Evolutionary conservation across 1,140 invertebrate species (phyloP).

Genomic region (Luehdorfia chinensis): DNA sequence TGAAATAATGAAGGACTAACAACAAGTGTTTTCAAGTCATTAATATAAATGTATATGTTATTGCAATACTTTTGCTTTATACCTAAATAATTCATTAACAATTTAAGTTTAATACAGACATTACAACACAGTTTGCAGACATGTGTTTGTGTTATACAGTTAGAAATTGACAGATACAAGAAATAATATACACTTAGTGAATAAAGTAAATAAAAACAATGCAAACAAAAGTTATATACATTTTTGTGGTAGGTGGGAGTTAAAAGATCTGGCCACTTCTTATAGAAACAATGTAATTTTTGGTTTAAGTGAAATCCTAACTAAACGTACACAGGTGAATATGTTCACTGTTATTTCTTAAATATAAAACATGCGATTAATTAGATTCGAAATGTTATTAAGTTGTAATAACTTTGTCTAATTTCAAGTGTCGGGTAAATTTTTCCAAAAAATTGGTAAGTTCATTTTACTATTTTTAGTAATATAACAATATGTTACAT

Average conservation of each 20-base stretch:
- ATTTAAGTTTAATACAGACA: conserved; percentile 10
- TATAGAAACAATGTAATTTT: conserved; percentile 50
- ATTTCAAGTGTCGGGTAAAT: too few relatives aligned
- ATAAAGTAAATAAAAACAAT: conserved; percentile 56
- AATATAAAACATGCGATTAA: background rate
- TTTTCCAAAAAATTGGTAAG: too few relatives aligned
- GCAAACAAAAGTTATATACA: conserved; percentile 71
- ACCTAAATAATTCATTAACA: conserved; percentile 16
- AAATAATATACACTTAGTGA: conserved; percentile 44
- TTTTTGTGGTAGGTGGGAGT: conserved; percentile 68
- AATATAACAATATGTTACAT: background rate
- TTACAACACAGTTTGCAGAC: conserved; percentile 4
- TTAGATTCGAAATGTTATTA: too few relatives aligned
- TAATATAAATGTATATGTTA: conserved; percentile 16
- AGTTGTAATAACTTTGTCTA: too few relatives aligned
- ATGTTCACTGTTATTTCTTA: background rate
- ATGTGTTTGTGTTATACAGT: conserved; percentile 8
- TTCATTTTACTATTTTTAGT: background rate
- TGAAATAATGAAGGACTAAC: conserved; percentile 27
- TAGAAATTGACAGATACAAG: conserved; percentile 13
- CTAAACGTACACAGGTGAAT: conserved; percentile 12
- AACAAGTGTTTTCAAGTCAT: too few relatives aligned
- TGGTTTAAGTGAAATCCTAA: conserved; percentile 52
- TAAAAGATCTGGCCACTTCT: conserved; percentile 64
- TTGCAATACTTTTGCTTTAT: conserved; percentile 7